phyloP scores from a whole-genome alignment of 92 coral and sea anemone genomes.

The Galaxea fascicularis region DNA sequence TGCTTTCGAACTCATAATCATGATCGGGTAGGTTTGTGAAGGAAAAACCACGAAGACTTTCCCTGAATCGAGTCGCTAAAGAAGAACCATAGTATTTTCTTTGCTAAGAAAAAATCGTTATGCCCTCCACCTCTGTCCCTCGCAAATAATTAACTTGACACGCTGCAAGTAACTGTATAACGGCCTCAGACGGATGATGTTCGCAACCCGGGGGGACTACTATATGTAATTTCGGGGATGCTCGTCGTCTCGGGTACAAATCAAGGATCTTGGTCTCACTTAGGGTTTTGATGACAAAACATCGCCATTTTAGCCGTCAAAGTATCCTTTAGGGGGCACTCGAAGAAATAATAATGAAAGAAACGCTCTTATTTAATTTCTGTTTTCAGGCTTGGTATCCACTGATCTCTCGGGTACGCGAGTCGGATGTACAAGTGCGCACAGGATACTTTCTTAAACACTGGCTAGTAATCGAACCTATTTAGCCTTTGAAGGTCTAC shows the following conservation, averaged over 20 bases:
- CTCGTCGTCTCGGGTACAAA: conserved; percentile 6
- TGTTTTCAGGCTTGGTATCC: background rate
- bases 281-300: conserved; percentile 3
- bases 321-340: background rate
- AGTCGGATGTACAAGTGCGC: conserved; percentile 6
- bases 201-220: conserved; percentile 21
- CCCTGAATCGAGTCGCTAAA: conserved; percentile 18
- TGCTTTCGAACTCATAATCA: conserved; percentile 13
- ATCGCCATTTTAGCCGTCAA: background rate
- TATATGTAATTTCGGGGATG: background rate
- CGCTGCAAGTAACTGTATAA: conserved; percentile 13
- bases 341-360: background rate
- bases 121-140: conserved; percentile 19
- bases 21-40: conserved; percentile 22
- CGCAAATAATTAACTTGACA: conserved; percentile 2
- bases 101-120: conserved; percentile 2
- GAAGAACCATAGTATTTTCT: conserved; percentile 19
- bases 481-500: too few species aligned
- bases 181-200: conserved; percentile 10
- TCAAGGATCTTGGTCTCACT: conserved; percentile 13
- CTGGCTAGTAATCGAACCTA: conserved; percentile 4
- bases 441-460: conserved; percentile 1
- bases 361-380: conserved; percentile 2
- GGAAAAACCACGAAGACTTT: conserved; percentile 24
- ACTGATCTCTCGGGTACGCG: background rate